These are phyloP conservation scores for Tetragonisca angustula DNA, from an alignment of 2,888 invertebrate genomes.

Conservation along the genomic window DNA sequence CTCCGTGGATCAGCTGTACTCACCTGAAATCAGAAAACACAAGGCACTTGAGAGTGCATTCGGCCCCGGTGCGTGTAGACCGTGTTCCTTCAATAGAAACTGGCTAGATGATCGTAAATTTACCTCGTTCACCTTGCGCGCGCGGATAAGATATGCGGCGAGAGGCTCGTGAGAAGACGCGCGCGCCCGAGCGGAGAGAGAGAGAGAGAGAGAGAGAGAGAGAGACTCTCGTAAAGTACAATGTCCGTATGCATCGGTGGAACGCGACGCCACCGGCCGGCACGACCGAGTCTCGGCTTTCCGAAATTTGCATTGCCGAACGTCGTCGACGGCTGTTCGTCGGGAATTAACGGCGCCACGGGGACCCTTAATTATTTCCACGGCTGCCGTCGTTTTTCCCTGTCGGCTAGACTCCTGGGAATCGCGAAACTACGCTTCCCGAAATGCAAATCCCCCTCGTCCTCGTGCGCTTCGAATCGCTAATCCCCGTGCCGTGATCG, in stretches of 20 bases:
- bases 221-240: slow-evolving; percentile 56
- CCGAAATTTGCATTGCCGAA: slow-evolving; percentile 59
- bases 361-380: slow-evolving; percentile 48
- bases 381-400: slow-evolving; percentile 9
- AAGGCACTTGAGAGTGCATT: slow-evolving; percentile 48
- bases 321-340: slow-evolving; percentile 29
- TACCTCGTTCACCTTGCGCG: slow-evolving; percentile 67
- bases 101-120: slow-evolving; percentile 66
- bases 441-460: slow-evolving; percentile 43
- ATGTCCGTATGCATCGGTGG: slow-evolving; percentile 53
- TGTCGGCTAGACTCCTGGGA: background rate
- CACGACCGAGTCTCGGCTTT: slow-evolving; percentile 19
- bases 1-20: slow-evolving; percentile 52
- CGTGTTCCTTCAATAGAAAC: slow-evolving; percentile 53
- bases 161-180: slow-evolving; percentile 61
- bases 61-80: slow-evolving; percentile 44
- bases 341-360: slow-evolving; percentile 38
- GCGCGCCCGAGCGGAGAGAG: slow-evolving; percentile 27
- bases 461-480: slow-evolving; percentile 14
- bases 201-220: slow-evolving; percentile 22
- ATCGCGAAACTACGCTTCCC: slow-evolving; percentile 24
- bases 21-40: slow-evolving; percentile 65
- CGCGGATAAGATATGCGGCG: slow-evolving; percentile 67
- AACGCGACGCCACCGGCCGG: slow-evolving; percentile 7
- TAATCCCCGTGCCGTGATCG: slow-evolving; percentile 4